phyloP scores from a whole-genome alignment of 2,113 vertebrate genomes.

The Heterochromis multidens region DNA sequence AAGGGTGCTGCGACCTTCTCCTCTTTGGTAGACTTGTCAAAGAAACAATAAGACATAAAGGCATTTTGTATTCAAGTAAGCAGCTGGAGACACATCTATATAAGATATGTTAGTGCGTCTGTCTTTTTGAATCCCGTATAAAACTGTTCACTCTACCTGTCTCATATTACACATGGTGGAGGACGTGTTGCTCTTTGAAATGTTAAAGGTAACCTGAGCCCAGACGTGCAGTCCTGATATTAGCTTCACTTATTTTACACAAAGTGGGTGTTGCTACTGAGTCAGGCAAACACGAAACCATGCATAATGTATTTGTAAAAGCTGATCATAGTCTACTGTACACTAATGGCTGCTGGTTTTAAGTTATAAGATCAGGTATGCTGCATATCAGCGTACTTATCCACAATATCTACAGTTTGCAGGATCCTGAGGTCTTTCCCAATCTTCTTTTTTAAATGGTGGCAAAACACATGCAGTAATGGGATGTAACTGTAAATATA shows the following conservation, averaged over 20 bases:
- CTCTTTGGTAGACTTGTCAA: background rate
- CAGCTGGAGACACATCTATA: background rate
- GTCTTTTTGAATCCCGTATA: background rate
- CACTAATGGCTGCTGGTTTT: background rate
- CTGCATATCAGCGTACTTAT: background rate
- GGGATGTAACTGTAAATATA: background rate
- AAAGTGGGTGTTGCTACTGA: no score
- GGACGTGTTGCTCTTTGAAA: constrained; percentile 30
- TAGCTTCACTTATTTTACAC: constrained; percentile 26
- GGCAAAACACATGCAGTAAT: background rate
- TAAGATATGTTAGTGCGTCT: background rate
- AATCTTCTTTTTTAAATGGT: background rate
- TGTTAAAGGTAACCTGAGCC: constrained; percentile 29
- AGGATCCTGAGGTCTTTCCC: background rate
- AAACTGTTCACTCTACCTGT: background rate
- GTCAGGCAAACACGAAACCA: background rate
- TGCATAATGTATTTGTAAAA: background rate
- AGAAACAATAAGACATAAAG: background rate
- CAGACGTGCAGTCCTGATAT: constrained; percentile 2
- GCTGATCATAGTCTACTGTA: background rate
- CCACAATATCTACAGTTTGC: background rate
- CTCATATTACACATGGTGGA: constrained; percentile 39
- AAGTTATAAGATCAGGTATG: background rate
- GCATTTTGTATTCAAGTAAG: background rate
- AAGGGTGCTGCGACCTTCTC: background rate